Base-by-base conservation (phyloP, 92 coral and sea anemone species). In the Parazoanthus swiftii region DNA sequence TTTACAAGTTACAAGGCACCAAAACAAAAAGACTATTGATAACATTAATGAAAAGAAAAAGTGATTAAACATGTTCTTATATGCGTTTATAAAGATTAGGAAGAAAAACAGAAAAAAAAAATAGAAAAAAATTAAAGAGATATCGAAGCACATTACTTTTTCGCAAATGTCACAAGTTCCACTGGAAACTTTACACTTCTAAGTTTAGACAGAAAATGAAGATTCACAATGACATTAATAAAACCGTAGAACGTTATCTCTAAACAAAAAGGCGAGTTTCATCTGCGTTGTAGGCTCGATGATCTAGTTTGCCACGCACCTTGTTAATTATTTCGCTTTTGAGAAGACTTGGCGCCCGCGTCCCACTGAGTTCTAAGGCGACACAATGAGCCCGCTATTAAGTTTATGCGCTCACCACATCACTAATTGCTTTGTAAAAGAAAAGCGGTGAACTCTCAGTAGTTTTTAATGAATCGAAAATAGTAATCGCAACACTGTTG, bases 361-460 rank as follows among this genome's bases (percentile, higher is more conserved):
- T 71, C 87, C 63, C 5, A 84, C 87, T 70, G 87, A 25, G 87
- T 51, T 71, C 38, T 84, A 44, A 46, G 13, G 16, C 26, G 4
- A 84, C 65, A 84, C 74, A 84, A 72, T 84, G 44, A 58, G 59
- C 35, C 35, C 20, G 77, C 67, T 70, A 71, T 71, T 84, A 71
- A 44, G 25, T 72, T 71, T 42, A 68, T 39, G 77, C 86, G 58
- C 23, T 82, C 77, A 54, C 36, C 76, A 21, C 54, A 67, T 82
- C 86, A 56, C 86, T 82, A 82, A 82, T 82, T 82, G 77, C 86
- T 82, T 44, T 48, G 71, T 43, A 51, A 42, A 82, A 82, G 86
- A 82, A 82, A 37, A 82, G 86, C 86, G 77, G 86, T 68, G 25
- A 43, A 5, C 18, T 26, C 86, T 63, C 83, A 79, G 83, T 79